These are phyloP conservation scores for Dryobates pubescens DNA, from an alignment of 2,797 vertebrate species.

Conservation along the genomic window DNA sequence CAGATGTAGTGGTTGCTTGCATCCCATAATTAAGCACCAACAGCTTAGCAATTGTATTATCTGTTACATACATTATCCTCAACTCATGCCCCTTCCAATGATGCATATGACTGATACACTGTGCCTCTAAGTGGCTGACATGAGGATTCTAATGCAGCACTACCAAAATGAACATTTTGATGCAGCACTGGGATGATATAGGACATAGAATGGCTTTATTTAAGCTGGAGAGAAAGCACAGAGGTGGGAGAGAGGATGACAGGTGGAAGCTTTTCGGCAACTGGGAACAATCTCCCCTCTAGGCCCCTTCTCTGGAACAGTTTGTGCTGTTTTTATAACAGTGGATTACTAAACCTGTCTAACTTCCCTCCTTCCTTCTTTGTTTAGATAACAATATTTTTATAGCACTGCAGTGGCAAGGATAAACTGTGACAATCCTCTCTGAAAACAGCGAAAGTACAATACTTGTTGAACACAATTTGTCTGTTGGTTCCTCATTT, in stretches of 20 bases:
- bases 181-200: not conserved
- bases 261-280: not conserved
- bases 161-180: not conserved
- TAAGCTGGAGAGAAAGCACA: not conserved
- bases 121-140: not conserved
- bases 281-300: not conserved
- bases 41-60: conserved; percentile 30
- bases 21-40: conserved; percentile 29
- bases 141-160: not conserved
- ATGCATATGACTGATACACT: not conserved
- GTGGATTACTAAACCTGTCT: not conserved
- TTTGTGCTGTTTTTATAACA: not conserved
- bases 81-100: not conserved
- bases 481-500: not conserved
- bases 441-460: not conserved
- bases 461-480: not conserved
- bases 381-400: conserved; percentile 36
- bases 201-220: not conserved
- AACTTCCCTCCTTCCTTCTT: not conserved
- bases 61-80: conserved; percentile 17
- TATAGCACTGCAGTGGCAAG: conserved; percentile 9
- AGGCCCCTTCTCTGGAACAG: not conserved
- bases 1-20: conserved; percentile 8
- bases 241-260: not conserved
- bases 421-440: not conserved